Evolutionary conservation across 2,113 vertebrate species (phyloP), one percentile per base, ranked within the genome.

Genomic region (Mesoclemmys tuberculata): DNA sequence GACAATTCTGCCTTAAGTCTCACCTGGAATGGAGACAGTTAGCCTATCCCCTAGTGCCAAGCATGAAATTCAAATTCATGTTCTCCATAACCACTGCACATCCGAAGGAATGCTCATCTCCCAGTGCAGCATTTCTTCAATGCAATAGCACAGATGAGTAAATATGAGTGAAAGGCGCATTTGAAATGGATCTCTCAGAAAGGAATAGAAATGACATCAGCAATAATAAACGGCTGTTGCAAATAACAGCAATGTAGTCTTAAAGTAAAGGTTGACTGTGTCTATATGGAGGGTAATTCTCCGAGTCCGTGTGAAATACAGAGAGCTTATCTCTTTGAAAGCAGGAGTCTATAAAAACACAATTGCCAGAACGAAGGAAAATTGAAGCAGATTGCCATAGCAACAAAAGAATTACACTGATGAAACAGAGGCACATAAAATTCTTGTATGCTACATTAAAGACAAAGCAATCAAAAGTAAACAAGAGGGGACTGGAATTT

Each of bases 311-410:
- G 83, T 94, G 97, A 98, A 98, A 98, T 98, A 97, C 82, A 97
- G 98, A 95, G 88, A 96, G 97, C 98, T 98, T 98, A 98, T 98
- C 98, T 98, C 97, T 97, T 90, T 97, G 98, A 97, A 97, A 98
- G 97, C 98, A 98, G 98, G 91, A 98, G 95, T 98, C 98, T 98
- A 98, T 98, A 98, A 98, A 98, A 98, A 98, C 95, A 97, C 98
- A 98, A 98, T 98, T 98, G 97, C 97, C 96, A 98, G 98, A 98
- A 98, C 78, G 89, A 95, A 96, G 97, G 97, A 98, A 98, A 98
- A 98, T 97, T 98, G 98, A 98, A 98, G 97, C 97, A 97, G 97
- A 98, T 98, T 98, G 97, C 98, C 98, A 98, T 98, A 98, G 98
- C 97, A 98, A 98, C 98, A 98, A 98, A 98, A 98, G 97, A 98